These are phyloP conservation scores for Daphoenositta chrysoptera DNA, from an alignment of 2,113 vertebrate species.

Conservation along the genomic window DNA sequence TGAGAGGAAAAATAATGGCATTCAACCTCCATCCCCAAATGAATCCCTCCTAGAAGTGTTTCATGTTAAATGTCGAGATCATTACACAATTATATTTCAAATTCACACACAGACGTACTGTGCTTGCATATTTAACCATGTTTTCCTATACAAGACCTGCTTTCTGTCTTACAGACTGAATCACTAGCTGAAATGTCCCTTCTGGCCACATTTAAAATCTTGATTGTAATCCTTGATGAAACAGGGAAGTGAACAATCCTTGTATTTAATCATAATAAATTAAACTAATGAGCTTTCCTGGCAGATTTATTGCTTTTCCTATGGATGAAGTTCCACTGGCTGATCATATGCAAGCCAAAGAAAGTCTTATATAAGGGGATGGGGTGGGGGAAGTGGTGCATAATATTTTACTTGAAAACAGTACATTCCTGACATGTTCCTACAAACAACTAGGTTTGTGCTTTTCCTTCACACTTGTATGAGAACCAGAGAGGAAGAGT, in stretches of 20 bases:
- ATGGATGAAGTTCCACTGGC: neutral
- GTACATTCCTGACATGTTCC: neutral
- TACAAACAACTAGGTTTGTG: neutral
- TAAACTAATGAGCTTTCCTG: conserved; percentile 41
- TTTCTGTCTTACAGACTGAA: neutral
- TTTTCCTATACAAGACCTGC: neutral
- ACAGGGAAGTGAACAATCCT: conserved; percentile 1
- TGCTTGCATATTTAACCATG: conserved; percentile 1
- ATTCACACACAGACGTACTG: neutral
- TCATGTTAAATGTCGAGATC: neutral
- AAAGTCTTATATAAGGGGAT: neutral
- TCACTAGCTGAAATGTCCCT: conserved; percentile 21
- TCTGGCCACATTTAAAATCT: conserved; percentile 24
- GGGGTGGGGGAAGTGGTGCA: no score
- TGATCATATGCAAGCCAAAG: neutral
- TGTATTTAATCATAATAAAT: conserved; percentile 55
- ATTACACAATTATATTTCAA: neutral
- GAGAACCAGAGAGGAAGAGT: neutral
- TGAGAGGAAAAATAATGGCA: neutral
- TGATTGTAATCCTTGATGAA: conserved; percentile 41
- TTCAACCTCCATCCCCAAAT: neutral
- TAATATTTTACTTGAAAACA: neutral
- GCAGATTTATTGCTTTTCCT: conserved; percentile 7
- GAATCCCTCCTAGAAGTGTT: neutral
- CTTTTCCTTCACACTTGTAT: neutral